Evolutionary conservation across 2,888 invertebrate genomes (phyloP).

Genomic region (Zele albiditarsus): DNA sequence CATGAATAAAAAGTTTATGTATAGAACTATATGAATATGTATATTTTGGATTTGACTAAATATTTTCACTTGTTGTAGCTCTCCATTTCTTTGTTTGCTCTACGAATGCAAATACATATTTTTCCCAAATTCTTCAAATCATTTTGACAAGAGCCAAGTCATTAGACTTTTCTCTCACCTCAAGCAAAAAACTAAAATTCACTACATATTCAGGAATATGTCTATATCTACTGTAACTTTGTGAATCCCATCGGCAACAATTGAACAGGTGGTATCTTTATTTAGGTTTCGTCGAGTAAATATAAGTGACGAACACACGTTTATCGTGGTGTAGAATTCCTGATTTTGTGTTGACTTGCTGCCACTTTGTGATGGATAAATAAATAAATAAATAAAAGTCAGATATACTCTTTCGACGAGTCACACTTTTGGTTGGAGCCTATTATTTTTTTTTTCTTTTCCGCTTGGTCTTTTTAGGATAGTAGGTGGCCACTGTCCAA

Average conservation of each 20-base stretch:
- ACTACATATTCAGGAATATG: conserved; percentile 30
- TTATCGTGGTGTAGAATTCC: conserved; percentile 32
- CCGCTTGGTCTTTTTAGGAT: not conserved
- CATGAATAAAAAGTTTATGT: not conserved
- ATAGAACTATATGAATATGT: not conserved
- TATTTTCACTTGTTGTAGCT: conserved; percentile 16
- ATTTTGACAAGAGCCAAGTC: conserved; percentile 9
- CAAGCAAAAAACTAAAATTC: conserved; percentile 8
- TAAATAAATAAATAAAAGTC: conserved; percentile 66
- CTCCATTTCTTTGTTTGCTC: conserved; percentile 59
- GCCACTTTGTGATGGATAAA: conserved; percentile 40
- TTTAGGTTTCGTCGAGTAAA: conserved; percentile 51
- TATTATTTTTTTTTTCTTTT: not conserved
- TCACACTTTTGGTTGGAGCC: conserved; percentile 51
- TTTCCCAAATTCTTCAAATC: conserved; percentile 36
- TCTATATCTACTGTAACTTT: not conserved
- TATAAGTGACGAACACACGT: conserved; percentile 8
- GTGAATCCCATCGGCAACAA: conserved; percentile 3
- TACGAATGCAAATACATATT: conserved; percentile 55
- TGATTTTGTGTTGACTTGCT: conserved; percentile 26
- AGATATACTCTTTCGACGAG: conserved; percentile 55
- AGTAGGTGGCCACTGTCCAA: not conserved
- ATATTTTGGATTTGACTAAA: not conserved
- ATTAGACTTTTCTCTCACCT: conserved; percentile 31
- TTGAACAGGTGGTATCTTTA: conserved; percentile 44